Evolutionary conservation across 2,797 vertebrate species (phyloP).

Genomic region (Onychomys torridus): DNA sequence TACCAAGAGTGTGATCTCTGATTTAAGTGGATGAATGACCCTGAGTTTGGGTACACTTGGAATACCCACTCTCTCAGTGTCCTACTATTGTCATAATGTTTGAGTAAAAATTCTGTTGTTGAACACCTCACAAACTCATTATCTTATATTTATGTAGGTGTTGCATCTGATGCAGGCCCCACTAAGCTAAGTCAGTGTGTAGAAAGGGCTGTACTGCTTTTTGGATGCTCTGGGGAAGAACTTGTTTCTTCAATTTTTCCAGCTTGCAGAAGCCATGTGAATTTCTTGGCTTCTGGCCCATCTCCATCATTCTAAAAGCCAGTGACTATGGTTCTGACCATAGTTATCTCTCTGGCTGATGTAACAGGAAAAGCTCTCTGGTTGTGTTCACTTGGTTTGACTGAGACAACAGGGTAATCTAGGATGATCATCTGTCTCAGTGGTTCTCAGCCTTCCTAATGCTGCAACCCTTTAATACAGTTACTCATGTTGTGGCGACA

Average conservation of each 20-base stretch:
- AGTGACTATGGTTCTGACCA: not conserved
- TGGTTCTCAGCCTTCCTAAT: too few species aligned
- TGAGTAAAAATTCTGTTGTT: not conserved
- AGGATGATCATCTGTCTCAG: not conserved
- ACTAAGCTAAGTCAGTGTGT: not conserved
- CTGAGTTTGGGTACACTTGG: not conserved
- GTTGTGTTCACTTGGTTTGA: not conserved
- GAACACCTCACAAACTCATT: not conserved
- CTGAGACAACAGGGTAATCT: not conserved
- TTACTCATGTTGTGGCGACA: too few species aligned
- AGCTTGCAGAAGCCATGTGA: not conserved
- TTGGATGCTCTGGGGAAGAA: not conserved
- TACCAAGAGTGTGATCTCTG: not conserved
- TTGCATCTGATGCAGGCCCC: not conserved
- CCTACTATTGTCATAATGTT: not conserved
- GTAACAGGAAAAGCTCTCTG: constrained; percentile 21
- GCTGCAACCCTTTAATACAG: too few species aligned
- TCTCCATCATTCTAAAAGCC: not conserved
- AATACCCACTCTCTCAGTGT: not conserved
- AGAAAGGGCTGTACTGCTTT: not conserved
- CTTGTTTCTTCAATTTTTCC: not conserved
- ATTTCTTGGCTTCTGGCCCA: not conserved
- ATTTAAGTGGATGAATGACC: not conserved
- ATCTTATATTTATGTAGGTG: not conserved
- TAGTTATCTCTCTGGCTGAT: not conserved